These are phyloP conservation scores for Coregonus ussuriensis DNA, from an alignment of 2,797 vertebrate genomes.

Conservation along the genomic window DNA sequence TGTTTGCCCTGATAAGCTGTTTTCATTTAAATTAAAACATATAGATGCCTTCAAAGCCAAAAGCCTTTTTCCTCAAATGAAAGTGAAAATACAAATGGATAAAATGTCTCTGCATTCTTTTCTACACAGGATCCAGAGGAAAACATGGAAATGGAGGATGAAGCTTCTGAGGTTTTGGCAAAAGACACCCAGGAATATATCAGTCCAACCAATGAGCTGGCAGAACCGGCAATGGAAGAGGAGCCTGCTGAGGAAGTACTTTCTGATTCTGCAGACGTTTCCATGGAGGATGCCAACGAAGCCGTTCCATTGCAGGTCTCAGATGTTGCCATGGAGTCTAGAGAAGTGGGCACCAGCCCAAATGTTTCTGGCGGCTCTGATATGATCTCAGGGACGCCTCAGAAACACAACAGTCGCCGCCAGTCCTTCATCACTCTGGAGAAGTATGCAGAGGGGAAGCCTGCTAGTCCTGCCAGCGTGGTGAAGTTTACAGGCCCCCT, in stretches of 20 bases:
- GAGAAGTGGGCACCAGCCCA: conserved; percentile 56
- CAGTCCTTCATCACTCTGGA: conserved; percentile 95
- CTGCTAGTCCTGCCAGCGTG: conserved; percentile 69
- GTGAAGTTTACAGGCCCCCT: conserved; percentile 50
- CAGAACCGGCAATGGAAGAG: conserved; percentile 19
- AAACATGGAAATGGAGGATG: conserved; percentile 26
- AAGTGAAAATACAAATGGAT: too few relatives aligned
- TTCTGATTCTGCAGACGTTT: conserved; percentile 36
- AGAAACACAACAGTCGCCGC: conserved; percentile 83
- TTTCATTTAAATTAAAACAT: too few relatives aligned
- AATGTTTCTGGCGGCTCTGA: conserved; percentile 79
- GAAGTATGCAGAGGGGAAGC: conserved; percentile 81
- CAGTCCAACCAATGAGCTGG: conserved; percentile 16
- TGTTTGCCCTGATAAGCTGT: too few relatives aligned
- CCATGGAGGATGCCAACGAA: conserved; percentile 44
- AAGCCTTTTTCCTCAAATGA: neutral
- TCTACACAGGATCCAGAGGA: conserved; percentile 45
- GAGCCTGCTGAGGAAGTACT: conserved; percentile 19
- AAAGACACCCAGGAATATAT: conserved; percentile 38
- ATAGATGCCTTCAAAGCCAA: too few relatives aligned
- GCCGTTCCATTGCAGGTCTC: conserved; percentile 2
- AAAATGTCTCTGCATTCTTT: too few relatives aligned
- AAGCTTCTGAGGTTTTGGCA: conserved; percentile 19
- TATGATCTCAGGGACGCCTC: conserved; percentile 81
- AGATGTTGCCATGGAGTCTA: conserved; percentile 31